Evolutionary conservation across 2,888 invertebrate genomes (phyloP), one percentile per base, ranked within the genome.

Genomic region (Hofmannophila pseudospretella): DNA sequence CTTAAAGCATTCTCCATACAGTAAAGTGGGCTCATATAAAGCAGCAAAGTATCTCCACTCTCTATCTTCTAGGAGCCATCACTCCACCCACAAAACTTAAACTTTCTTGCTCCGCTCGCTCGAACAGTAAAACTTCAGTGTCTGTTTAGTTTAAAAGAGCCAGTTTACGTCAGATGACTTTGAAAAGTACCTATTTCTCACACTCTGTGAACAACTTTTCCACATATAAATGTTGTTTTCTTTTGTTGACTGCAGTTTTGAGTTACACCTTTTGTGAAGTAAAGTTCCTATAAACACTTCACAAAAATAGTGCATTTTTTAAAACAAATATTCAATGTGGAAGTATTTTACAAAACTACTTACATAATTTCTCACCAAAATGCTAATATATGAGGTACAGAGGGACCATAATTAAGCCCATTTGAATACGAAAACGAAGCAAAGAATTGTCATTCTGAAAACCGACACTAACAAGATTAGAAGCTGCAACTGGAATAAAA

Each of bases 131-230:
- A 75, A 64, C 64, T 73, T 75, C 56, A 59, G 60, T 62, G 65
- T 68, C 73, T 74, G 74, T 72, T 75, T 73, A 70, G 73, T 74
- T 74, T 68, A 70, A 71, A 59, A 61, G 62, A 62, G 62, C 64
- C 63, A 68, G 70, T 74, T 74, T 67, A 58, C 53, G 72, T 70
- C 68, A 62, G 56, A 61, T 66, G 67, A 70, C 74, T 76, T 73
- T 67, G 63, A 65, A 64, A 70, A 71, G 63, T 61, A 63, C 66
- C 54, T 72, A 70, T 67, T 67, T 72, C 63, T 55, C 56, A 38
- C 43, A 36, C 20, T 13, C 27, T 9, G n/a, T n/a, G 16, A 50
- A 44, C 39, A 42, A 47, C 36, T 51, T 36, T 44, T n/a, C n/a
- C n/a, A 40, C 42, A 51, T 51, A 49, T 54, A 42, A 62, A 62